phyloP scores from a whole-genome alignment of 2,797 vertebrate species.

The Eulemur mongoz region DNA sequence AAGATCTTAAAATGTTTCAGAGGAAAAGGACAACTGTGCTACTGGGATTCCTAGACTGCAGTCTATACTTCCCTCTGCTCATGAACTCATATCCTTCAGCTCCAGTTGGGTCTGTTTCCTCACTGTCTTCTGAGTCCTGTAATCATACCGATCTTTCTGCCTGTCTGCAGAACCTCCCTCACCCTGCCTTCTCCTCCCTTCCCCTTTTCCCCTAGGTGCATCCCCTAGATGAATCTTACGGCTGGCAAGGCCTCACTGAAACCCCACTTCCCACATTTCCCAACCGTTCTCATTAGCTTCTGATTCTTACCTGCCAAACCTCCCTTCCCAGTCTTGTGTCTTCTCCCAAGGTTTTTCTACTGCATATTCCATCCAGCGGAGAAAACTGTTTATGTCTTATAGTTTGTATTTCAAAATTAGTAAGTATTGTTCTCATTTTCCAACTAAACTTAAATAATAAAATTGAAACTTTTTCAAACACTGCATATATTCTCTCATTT shows the following conservation, averaged over 20 bases:
- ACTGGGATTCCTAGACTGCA: not conserved
- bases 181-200: not conserved
- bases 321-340: not conserved
- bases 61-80: not conserved
- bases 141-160: not conserved
- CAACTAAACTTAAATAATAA: not conserved
- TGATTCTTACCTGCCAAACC: not conserved
- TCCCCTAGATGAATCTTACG: not conserved
- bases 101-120: not conserved
- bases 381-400: not conserved
- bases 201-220: not conserved
- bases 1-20: not conserved
- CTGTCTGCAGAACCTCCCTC: not conserved
- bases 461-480: not conserved
- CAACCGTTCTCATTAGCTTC: not conserved
- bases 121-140: not conserved
- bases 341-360: not conserved
- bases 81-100: not conserved
- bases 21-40: not conserved
- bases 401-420: slow-evolving; percentile 22
- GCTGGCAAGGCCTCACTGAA: not conserved
- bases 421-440: not conserved
- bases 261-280: not conserved
- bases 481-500: not conserved
- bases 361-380: not conserved